Base-by-base conservation (phyloP, 2,888 invertebrate species). In the Himalopsyche tibetana region DNA sequence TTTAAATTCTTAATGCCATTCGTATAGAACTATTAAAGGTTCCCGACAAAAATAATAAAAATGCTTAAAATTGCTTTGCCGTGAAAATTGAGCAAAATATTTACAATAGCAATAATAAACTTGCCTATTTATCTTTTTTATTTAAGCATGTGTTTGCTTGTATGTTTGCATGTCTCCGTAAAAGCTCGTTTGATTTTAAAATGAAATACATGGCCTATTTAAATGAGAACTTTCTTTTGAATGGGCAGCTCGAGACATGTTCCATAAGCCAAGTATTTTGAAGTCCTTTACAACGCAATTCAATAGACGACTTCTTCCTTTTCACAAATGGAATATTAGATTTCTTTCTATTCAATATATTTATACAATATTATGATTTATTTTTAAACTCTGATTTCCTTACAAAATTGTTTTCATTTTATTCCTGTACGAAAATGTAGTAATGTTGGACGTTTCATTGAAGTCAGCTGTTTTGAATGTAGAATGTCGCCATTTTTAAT, bases 111-210 rank as follows among this genome's bases (percentile, higher is more conserved):
- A 51, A 51, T 51, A 15, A 51, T 51, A 51, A 5, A 2, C 45
- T 5, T 45, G 9, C 4, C 51, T 51, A 15, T 51, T 51, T 51
- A 15, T 15, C 51, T 15, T 15, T 51, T 12, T 2, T 15, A 15
- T 51, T 12, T 2, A 51, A 2, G 15, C 12, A 51, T 51, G 4
- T 51, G 15, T 15, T 51, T 51, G 4, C 15, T 51, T 51, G 51
- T 51, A 51, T 51, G 51, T 15, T 15, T 5, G 2, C 51, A 63
- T 8, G 63, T 28, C 19, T 63, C 28, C 28, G 19, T 63, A 63
- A 63, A 63, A 63, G 19, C 51, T 51, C 63, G 63, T 63, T 63
- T 63, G 63, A 63, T 63, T 63, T 56, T 63, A 63, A 63, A 63
- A 63, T 63, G n/a, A 63, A 63, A 63, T 19, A 63, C 63, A 63